Evolutionary conservation across 2,888 invertebrate genomes (phyloP).

Genomic region (Ichneumon xanthorius): DNA sequence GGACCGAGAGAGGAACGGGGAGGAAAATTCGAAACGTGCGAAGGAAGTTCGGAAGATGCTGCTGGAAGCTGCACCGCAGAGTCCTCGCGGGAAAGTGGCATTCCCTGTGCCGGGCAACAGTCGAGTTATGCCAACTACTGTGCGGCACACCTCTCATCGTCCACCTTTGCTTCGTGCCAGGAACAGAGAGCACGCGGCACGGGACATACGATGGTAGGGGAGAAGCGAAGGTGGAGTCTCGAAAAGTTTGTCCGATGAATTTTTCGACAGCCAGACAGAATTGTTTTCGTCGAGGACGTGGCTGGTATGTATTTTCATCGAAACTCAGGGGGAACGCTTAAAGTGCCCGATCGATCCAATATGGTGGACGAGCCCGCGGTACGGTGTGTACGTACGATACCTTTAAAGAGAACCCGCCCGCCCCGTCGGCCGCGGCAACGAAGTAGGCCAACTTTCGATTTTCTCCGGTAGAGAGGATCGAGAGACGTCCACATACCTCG

Average conservation of each 20-base stretch:
- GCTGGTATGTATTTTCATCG: not conserved
- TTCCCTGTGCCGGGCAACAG: constrained; percentile 26
- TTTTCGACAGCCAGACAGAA: not conserved
- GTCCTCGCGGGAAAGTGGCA: constrained; percentile 63
- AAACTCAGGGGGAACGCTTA: not conserved
- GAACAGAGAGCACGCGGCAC: not conserved
- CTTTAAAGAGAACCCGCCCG: constrained; percentile 46
- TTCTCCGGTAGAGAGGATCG: constrained; percentile 64
- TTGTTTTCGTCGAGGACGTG: constrained; percentile 1
- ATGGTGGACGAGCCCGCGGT: not conserved
- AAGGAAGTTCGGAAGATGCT: constrained; percentile 61
- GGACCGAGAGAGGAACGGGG: constrained; percentile 40
- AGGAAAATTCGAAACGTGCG: constrained; percentile 48
- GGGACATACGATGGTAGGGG: too few relatives aligned
- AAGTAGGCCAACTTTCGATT: constrained; percentile 72
- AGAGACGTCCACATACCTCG: constrained; percentile 55
- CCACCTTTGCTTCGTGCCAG: not conserved
- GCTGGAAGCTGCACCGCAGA: constrained; percentile 9
- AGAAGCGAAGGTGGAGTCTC: not conserved
- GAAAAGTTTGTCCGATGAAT: constrained; percentile 1
- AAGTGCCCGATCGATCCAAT: too few relatives aligned
- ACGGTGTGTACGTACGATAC: constrained; percentile 5
- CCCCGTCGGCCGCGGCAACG: constrained; percentile 37
- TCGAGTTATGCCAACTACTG: constrained; percentile 31
- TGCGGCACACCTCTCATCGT: not conserved